phyloP scores from a whole-genome alignment of 2,113 vertebrate genomes.

The Charina bottae region DNA sequence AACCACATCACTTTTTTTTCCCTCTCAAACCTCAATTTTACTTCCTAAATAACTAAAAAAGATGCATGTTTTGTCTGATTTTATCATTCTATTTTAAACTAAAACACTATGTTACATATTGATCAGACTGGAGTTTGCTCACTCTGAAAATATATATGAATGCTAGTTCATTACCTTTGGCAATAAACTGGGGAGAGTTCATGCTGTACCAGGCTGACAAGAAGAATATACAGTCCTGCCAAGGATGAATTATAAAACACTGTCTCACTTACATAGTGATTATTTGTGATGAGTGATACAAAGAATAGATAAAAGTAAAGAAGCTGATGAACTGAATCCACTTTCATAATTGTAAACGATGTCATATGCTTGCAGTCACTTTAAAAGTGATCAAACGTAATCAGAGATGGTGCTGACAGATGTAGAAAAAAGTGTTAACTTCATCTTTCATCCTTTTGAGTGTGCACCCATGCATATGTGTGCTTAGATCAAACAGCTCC shows the following conservation, averaged over 20 bases:
- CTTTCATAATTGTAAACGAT: conserved; percentile 68
- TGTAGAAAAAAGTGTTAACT: conserved; percentile 61
- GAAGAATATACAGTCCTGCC: conserved; percentile 30
- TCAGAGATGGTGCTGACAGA: conserved; percentile 65
- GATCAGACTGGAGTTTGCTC: conserved; percentile 38
- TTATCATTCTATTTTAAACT: conserved; percentile 10
- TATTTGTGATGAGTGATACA: conserved; percentile 59
- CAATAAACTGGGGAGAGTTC: conserved; percentile 34
- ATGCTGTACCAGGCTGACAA: conserved; percentile 25
- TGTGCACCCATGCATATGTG: conserved; percentile 15
- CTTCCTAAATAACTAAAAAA: not conserved
- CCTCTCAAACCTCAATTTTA: conserved; percentile 5
- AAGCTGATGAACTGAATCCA: conserved; percentile 55
- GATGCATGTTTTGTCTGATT: conserved; percentile 24
- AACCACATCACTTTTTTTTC: not conserved
- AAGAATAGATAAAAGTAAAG: conserved; percentile 62
- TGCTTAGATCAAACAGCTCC: conserved; percentile 48
- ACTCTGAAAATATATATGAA: conserved; percentile 22
- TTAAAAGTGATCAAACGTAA: conserved; percentile 66
- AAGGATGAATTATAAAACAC: conserved; percentile 55
- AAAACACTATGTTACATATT: not conserved
- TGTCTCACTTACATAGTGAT: conserved; percentile 21
- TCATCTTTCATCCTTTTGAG: conserved; percentile 64
- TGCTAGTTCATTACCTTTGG: conserved; percentile 36
- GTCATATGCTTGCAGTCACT: conserved; percentile 66